Evolutionary conservation across 1,140 invertebrate species (phyloP).

Genomic region (Drosophila aff.): DNA sequence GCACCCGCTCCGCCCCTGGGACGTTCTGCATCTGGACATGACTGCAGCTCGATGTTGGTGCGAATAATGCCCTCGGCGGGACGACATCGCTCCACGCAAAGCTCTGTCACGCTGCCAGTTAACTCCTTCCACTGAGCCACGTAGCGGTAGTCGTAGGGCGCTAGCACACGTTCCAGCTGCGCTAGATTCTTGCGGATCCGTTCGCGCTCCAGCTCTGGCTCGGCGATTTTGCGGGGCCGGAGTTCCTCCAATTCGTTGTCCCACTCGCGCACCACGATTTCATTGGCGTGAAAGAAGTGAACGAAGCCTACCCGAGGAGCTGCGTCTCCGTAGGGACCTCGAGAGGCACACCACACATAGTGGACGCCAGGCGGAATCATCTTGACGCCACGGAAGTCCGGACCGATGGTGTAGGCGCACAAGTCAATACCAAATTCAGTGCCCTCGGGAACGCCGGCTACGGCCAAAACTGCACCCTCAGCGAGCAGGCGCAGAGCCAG

Average conservation of each 20-base stretch:
- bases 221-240: slow-evolving; percentile 86
- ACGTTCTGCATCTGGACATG: slow-evolving; percentile 88
- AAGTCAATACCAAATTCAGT: slow-evolving; percentile 99
- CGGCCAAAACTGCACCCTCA: slow-evolving; percentile 93
- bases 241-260: slow-evolving; percentile 89
- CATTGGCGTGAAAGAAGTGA: slow-evolving; percentile 92
- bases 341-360: slow-evolving; percentile 93
- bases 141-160: slow-evolving; percentile 96
- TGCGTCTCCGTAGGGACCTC: slow-evolving; percentile 86
- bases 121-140: slow-evolving; percentile 95
- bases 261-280: slow-evolving; percentile 96
- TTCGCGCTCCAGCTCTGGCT: slow-evolving; percentile 86
- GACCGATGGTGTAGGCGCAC: slow-evolving; percentile 96
- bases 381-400: slow-evolving; percentile 97
- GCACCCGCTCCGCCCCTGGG: slow-evolving; percentile 85
- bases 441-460: slow-evolving; percentile 93
- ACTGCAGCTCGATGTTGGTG: slow-evolving; percentile 90
- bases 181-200: slow-evolving; percentile 90
- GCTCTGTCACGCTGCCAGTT: slow-evolving; percentile 90
- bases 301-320: slow-evolving; percentile 94
- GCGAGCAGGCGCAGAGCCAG: slow-evolving; percentile 91
- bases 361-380: slow-evolving; percentile 99
- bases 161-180: slow-evolving; percentile 92
- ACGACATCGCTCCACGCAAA: slow-evolving; percentile 86
- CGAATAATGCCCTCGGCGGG: slow-evolving; percentile 88